These are phyloP conservation scores for Nezara viridula DNA, from an alignment of 2,888 invertebrate species.

Conservation along the genomic window DNA sequence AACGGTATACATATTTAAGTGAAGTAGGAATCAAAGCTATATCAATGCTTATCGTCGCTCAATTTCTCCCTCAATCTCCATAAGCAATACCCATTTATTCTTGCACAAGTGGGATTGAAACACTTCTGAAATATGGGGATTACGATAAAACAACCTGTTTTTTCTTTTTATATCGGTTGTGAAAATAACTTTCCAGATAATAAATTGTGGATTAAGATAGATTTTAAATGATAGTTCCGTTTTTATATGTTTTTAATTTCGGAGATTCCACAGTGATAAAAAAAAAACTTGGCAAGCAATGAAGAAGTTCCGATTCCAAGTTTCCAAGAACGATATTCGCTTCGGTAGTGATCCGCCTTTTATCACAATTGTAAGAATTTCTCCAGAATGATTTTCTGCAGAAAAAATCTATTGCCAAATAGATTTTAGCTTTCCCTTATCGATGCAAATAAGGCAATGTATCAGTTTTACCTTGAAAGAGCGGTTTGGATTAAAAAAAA, in stretches of 20 bases:
- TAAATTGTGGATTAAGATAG: not conserved
- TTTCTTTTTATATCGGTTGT: no score
- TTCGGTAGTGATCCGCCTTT: constrained; percentile 14
- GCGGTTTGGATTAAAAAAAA: not conserved
- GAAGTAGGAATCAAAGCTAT: not conserved
- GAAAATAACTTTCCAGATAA: no score
- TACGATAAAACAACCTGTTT: not conserved
- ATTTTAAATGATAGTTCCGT: not conserved
- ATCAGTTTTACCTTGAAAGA: constrained; percentile 3
- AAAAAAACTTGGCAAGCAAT: not conserved
- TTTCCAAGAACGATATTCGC: not conserved
- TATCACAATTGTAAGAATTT: not conserved
- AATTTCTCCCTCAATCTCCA: not conserved
- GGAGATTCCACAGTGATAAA: not conserved
- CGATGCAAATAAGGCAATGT: not conserved
- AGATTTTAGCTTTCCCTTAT: not conserved
- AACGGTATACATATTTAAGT: not conserved
- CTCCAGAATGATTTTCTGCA: not conserved
- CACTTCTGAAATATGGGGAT: not conserved
- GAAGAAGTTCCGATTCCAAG: not conserved
- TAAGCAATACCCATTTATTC: not conserved
- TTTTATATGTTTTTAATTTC: not conserved
- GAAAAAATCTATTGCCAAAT: constrained; percentile 2
- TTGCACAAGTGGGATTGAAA: not conserved
- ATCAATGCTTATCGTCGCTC: not conserved